Evolutionary conservation across 2,113 vertebrate genomes (phyloP).

Genomic region (Lota lota): DNA sequence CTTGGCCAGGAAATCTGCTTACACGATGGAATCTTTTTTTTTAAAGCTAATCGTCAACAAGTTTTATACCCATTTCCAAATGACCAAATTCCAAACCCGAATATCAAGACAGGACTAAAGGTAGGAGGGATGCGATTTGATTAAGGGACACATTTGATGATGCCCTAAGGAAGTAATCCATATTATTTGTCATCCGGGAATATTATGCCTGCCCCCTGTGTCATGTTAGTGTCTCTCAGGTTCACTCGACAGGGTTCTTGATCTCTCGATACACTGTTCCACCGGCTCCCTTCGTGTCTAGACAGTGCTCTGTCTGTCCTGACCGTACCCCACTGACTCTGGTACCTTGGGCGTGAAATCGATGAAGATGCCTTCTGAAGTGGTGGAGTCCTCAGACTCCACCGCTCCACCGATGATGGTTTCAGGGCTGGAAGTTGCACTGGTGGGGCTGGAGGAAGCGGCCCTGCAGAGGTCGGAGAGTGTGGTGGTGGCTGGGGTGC

Average conservation of each 20-base stretch:
- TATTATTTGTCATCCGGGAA: no score
- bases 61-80: constrained; percentile 20
- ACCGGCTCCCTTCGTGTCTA: constrained; percentile 38
- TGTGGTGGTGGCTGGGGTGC: constrained; percentile 60
- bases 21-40: constrained; percentile 27
- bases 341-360: constrained; percentile 80
- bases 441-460: constrained; percentile 69
- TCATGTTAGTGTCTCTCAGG: no score
- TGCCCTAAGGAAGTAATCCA: no score
- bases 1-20: constrained; percentile 10
- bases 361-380: constrained; percentile 93
- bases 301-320: constrained; percentile 66
- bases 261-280: constrained; percentile 5
- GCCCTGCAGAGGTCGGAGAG: constrained; percentile 75
- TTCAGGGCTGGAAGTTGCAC: constrained; percentile 87
- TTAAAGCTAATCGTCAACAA: constrained; percentile 20
- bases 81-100: not conserved
- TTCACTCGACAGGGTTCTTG: no score
- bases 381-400: constrained; percentile 87
- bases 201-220: no score
- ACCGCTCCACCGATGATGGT: constrained; percentile 88
- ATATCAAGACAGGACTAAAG: no score
- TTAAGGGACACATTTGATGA: no score
- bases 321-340: constrained; percentile 53
- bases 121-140: no score